A percentile compares a stretch with the other conserved stretches of the same genome.
phyloP scores from a whole-genome alignment of 37 sponge, comb jelly and placozoan species.

The Bolinopsis microptera region DNA sequence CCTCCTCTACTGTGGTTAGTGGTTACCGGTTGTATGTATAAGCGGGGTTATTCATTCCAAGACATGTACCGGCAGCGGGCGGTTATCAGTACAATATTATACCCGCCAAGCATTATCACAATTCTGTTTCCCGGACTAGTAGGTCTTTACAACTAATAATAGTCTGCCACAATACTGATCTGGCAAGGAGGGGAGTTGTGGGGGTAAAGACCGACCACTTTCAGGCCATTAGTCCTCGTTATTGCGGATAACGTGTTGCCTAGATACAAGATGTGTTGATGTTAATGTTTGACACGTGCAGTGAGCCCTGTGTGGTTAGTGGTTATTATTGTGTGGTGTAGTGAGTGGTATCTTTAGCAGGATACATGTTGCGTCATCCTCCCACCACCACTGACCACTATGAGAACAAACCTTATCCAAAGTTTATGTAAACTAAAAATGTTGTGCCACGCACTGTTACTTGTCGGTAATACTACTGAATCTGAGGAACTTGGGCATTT shows the following conservation, averaged over 20 bases:
- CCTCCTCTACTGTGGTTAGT: background rate
- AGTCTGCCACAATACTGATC: no score
- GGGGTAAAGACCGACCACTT: background rate
- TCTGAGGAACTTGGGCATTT: no score
- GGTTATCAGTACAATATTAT: no score
- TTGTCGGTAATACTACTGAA: no score
- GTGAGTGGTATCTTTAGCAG: background rate
- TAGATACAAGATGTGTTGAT: background rate
- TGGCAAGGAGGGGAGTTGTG: no score
- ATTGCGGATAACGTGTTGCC: background rate
- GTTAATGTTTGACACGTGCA: background rate
- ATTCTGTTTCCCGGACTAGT: no score
- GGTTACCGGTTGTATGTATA: background rate
- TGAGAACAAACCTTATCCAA: background rate
- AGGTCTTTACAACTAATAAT: no score
- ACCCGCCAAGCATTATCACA: no score
- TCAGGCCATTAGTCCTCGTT: background rate
- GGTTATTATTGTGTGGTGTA: background rate
- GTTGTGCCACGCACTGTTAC: no score
- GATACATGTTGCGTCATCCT: background rate
- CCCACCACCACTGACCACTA: background rate
- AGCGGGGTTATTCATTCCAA: no score
- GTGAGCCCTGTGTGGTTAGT: background rate
- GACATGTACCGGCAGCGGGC: no score
- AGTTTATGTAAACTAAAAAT: no score